A percentile compares a stretch with the other conserved stretches of the same genome.
phyloP scores from a whole-genome alignment of 2,113 vertebrate genomes.

The Athene cunicularia region DNA sequence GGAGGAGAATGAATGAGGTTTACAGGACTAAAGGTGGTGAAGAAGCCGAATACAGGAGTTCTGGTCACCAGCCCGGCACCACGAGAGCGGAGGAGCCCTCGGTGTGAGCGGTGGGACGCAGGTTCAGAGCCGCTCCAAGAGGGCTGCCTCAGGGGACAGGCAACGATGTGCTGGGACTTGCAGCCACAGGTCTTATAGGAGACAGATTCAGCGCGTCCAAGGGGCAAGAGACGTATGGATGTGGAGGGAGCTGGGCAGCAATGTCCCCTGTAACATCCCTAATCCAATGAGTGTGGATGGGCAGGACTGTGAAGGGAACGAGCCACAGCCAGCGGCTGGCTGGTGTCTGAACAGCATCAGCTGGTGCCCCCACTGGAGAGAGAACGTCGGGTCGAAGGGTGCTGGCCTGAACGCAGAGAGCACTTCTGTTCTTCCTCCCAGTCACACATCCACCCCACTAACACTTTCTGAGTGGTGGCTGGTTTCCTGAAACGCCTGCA shows the following conservation, averaged over 20 bases:
- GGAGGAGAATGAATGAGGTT: neutral
- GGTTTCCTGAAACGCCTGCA: neutral
- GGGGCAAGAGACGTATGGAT: neutral
- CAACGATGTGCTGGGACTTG: neutral
- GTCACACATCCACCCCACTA: neutral
- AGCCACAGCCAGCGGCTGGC: neutral
- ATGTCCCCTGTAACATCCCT: neutral
- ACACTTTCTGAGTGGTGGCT: neutral
- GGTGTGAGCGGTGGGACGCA: neutral
- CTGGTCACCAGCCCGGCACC: neutral
- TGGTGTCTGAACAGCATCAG: neutral
- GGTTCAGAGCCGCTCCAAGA: neutral
- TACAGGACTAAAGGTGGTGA: neutral
- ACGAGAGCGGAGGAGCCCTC: neutral
- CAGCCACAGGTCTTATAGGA: neutral
- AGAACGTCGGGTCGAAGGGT: rapidly evolving
- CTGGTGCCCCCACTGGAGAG: neutral
- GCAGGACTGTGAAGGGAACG: neutral
- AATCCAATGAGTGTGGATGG: rapidly evolving
- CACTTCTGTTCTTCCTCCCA: neutral
- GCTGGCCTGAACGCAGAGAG: neutral
- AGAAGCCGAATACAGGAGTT: neutral
- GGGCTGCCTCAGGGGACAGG: neutral
- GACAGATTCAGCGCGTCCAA: neutral
- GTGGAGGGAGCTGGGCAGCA: neutral